Conservation (phyloP, 2,113 vertebrate species). For the Pterocles orientalis region DNA sequence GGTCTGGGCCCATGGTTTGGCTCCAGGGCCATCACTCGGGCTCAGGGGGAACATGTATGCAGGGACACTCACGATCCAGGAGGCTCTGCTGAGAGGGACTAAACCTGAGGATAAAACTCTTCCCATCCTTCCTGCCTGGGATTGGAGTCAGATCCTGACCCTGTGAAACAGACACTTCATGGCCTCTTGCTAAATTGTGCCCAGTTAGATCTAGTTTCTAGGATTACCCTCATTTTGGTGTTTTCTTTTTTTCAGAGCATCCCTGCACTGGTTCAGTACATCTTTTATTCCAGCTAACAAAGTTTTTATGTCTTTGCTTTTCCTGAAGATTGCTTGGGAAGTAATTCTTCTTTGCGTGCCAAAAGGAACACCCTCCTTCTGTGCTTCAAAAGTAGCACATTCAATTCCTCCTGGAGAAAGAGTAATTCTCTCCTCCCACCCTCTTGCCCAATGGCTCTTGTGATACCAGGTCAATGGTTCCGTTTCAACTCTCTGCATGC, state of each 20-base stretch:
- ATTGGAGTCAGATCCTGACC: background rate
- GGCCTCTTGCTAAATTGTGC: background rate
- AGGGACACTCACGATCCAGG: background rate
- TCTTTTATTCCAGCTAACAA: background rate
- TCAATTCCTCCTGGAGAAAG: background rate
- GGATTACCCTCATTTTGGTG: background rate
- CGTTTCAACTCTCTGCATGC: background rate
- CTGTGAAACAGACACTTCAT: background rate
- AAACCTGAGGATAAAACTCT: background rate
- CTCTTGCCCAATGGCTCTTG: background rate
- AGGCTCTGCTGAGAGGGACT: background rate
- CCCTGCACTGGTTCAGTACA: background rate
- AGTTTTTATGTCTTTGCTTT: background rate
- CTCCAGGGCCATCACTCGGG: fast-evolving
- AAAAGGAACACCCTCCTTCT: background rate
- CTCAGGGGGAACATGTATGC: background rate
- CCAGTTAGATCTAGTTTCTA: background rate
- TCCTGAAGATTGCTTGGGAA: background rate
- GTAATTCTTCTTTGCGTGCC: background rate
- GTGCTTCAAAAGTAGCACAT: background rate
- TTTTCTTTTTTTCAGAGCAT: background rate
- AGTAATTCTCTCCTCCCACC: background rate
- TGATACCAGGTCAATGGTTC: background rate
- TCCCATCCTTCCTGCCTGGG: background rate
- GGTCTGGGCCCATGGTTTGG: background rate